These are phyloP conservation scores for Stenopsyche tienmushanensis DNA, from an alignment of 1,140 invertebrate species.

Conservation along the genomic window DNA sequence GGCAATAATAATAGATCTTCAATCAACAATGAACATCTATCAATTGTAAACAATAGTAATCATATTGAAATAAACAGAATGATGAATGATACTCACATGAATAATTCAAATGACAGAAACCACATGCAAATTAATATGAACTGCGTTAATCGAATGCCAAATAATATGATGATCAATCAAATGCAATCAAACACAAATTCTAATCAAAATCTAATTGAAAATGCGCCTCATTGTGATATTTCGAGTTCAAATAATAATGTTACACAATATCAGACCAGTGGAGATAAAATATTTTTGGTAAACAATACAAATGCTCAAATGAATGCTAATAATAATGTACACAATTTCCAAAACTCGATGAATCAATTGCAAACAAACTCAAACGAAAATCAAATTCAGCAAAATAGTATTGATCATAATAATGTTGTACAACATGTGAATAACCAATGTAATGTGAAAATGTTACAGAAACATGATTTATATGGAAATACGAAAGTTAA, in stretches of 20 bases:
- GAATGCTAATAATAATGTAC: constrained; percentile 14
- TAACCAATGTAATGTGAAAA: constrained; percentile 14
- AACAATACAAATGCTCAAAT: constrained; percentile 15
- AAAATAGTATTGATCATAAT: constrained; percentile 29
- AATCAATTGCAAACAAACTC: constrained; percentile 17
- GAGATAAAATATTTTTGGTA: constrained; percentile 37
- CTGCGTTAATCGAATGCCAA: constrained; percentile 51
- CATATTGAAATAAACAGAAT: constrained; percentile 21
- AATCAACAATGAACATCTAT: constrained; percentile 7
- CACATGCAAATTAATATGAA: constrained; percentile 50
- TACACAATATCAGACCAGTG: constrained; percentile 28
- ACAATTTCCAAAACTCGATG: constrained; percentile 6
- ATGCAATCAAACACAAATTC: constrained; percentile 22
- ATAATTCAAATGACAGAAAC: constrained; percentile 50
- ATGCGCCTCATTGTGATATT: constrained; percentile 27
- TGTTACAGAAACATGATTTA: constrained; percentile 8
- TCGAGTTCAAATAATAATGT: constrained; percentile 23
- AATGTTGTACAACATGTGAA: background rate
- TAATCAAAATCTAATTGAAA: constrained; percentile 10
- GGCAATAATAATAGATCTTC: constrained; percentile 21
- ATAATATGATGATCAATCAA: constrained; percentile 39
- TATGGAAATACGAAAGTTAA: constrained; percentile 29
- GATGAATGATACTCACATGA: constrained; percentile 21
- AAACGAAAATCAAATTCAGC: constrained; percentile 22
- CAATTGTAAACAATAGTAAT: constrained; percentile 11